These are phyloP conservation scores for Suncus etruscus DNA, from an alignment of 2,113 vertebrate species.

Conservation along the genomic window DNA sequence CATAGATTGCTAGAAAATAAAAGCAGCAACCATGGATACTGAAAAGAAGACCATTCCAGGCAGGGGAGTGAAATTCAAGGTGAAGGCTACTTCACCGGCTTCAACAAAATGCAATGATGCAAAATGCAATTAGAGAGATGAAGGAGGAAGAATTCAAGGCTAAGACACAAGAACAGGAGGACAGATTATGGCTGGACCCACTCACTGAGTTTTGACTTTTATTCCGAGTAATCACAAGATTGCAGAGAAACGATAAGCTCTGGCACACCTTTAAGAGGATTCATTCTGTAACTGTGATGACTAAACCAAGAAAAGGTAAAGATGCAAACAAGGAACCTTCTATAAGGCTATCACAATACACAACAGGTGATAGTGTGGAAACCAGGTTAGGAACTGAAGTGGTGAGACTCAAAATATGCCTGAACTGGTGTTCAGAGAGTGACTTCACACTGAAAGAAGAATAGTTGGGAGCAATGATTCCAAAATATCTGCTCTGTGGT, in stretches of 20 bases:
- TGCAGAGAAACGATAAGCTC: background rate
- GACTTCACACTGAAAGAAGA: background rate
- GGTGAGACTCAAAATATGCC: background rate
- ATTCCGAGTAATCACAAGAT: background rate
- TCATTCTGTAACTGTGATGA: background rate
- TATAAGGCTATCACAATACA: background rate
- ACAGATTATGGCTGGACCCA: background rate
- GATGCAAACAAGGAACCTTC: background rate
- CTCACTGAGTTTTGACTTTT: background rate
- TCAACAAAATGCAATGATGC: background rate
- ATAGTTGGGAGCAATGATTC: background rate
- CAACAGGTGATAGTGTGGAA: background rate
- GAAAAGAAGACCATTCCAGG: background rate
- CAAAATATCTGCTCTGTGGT: background rate
- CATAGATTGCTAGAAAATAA: background rate
- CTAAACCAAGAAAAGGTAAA: background rate
- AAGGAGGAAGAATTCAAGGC: background rate
- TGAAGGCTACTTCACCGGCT: background rate
- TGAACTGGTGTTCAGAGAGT: background rate
- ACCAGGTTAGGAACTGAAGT: background rate
- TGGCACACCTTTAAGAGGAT: constrained; percentile 16
- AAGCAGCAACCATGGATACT: background rate
- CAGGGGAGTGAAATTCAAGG: background rate
- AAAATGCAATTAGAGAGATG: background rate
- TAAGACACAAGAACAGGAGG: background rate